Evolutionary conservation across 2,797 vertebrate species (phyloP).

Genomic region (Enoplosus armatus): DNA sequence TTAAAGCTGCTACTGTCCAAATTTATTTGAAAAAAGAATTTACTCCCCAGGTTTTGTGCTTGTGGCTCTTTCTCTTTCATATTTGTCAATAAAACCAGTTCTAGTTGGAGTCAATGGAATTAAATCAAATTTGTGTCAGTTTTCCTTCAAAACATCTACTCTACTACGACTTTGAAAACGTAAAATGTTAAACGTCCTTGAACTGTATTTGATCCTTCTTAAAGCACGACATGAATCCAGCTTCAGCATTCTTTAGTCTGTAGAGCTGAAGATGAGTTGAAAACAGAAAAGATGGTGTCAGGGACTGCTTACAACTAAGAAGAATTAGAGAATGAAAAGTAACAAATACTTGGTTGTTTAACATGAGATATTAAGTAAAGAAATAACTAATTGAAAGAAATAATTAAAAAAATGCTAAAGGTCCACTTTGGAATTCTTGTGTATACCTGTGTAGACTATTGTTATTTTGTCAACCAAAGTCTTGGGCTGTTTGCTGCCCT

Average conservation of each 20-base stretch:
- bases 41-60: neutral
- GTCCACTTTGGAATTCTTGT: neutral
- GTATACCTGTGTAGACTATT: neutral
- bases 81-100: too few relatives aligned
- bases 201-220: neutral
- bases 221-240: neutral
- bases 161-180: too few relatives aligned
- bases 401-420: neutral
- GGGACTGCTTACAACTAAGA: neutral
- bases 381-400: neutral
- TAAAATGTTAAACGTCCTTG: slow-evolving; percentile 9
- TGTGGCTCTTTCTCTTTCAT: too few relatives aligned
- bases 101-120: too few relatives aligned
- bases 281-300: slow-evolving; percentile 14
- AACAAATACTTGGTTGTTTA: neutral
- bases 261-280: neutral
- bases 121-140: neutral
- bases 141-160: neutral
- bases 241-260: neutral
- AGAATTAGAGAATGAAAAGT: neutral
- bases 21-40: neutral
- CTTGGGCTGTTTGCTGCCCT: neutral
- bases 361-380: neutral
- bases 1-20: neutral
- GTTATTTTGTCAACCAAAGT: neutral